phyloP scores from a whole-genome alignment of 2,888 invertebrate species.

The Anodontia alba region DNA sequence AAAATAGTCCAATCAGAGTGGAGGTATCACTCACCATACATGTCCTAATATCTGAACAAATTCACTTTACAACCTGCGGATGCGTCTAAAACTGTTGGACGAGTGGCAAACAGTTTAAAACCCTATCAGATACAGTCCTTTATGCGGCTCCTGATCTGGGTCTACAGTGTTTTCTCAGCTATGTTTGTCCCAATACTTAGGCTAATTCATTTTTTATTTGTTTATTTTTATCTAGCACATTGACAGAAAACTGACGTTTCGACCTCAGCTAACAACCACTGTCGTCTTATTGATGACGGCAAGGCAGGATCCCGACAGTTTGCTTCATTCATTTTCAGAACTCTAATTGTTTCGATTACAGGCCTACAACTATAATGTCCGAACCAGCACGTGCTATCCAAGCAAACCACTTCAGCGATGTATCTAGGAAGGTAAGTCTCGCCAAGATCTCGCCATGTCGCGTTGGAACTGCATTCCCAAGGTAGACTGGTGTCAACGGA shows the following conservation, averaged over 20 bases:
- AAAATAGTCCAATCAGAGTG: too few relatives aligned
- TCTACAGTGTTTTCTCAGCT: too few relatives aligned
- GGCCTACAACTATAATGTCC: neutral
- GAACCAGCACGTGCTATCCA: neutral
- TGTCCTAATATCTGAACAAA: too few relatives aligned
- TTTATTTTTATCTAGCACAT: neutral
- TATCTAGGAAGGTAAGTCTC: neutral
- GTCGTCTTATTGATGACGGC: neutral
- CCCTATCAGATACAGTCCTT: too few relatives aligned
- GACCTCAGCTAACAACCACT: neutral
- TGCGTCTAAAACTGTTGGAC: too few relatives aligned
- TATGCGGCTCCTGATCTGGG: too few relatives aligned
- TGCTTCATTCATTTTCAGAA: neutral
- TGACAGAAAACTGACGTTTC: neutral
- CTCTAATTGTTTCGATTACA: neutral
- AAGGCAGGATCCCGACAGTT: neutral
- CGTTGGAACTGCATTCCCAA: neutral
- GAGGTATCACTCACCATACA: too few relatives aligned
- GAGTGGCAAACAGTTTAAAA: too few relatives aligned
- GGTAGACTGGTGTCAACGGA: neutral
- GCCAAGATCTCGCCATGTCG: constrained; percentile 2
- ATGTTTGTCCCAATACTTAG: too few relatives aligned
- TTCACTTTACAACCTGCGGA: too few relatives aligned
- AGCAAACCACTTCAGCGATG: neutral
- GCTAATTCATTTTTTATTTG: too few relatives aligned